Conservation (phyloP, 2,113 vertebrate species). For the Entosphenus tridentatus region DNA sequence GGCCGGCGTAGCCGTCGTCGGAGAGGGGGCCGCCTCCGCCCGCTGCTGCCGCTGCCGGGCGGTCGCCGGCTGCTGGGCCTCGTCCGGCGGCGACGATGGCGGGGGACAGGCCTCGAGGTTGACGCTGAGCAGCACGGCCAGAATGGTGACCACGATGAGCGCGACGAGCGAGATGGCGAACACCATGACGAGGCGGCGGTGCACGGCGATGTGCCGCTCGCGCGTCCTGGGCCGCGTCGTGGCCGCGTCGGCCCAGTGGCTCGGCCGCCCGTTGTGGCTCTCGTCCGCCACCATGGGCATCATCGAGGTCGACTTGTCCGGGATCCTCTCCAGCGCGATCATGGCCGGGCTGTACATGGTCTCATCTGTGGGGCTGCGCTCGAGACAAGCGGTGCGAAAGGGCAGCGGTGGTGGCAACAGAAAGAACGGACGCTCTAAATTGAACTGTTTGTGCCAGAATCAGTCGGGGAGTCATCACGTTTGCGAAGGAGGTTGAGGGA, state of each 20-base stretch:
- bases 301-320: conserved; percentile 12
- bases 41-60: conserved; percentile 15
- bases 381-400: too few species aligned
- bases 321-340: too few species aligned
- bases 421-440: too few species aligned
- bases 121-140: conserved; percentile 55
- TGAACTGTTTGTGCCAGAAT: too few species aligned
- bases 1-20: too few species aligned
- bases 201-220: conserved; percentile 54
- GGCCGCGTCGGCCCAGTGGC: conserved; percentile 51
- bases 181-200: conserved; percentile 51
- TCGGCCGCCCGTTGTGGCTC: conserved; percentile 42
- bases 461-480: too few species aligned
- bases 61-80: conserved; percentile 12
- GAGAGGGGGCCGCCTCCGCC: conserved; percentile 12
- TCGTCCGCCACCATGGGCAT: conserved; percentile 42
- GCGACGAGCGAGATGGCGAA: conserved; percentile 68
- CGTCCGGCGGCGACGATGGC: conserved; percentile 10
- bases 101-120: conserved; percentile 54
- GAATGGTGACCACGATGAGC: conserved; percentile 49
- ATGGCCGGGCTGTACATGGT: too few species aligned
- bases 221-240: conserved; percentile 48
- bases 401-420: too few species aligned
- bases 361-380: too few species aligned
- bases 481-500: too few species aligned